Conservation (phyloP, 2,113 vertebrate genomes). For the Eurypyga helias region DNA sequence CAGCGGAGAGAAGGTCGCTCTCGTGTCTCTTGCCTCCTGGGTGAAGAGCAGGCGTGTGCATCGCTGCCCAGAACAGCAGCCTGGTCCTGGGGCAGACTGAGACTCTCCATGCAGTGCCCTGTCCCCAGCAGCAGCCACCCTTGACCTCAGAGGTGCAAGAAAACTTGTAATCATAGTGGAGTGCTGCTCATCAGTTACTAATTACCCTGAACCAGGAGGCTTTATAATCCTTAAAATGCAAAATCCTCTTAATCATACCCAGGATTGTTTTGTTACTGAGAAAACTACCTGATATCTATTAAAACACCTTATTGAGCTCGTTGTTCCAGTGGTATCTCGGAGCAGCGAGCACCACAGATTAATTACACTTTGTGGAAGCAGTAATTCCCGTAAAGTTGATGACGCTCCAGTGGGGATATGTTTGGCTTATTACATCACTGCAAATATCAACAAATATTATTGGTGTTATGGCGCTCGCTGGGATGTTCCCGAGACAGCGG, state of each 20-base stretch:
- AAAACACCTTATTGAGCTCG: not conserved
- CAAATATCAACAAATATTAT: not conserved
- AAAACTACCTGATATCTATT: not conserved
- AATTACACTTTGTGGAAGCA: not conserved
- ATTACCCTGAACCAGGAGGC: not conserved
- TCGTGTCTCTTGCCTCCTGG: not conserved
- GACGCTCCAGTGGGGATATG: not conserved
- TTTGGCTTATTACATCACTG: constrained; percentile 35
- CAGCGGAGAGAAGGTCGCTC: not conserved
- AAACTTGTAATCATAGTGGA: not conserved
- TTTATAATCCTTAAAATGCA: not conserved
- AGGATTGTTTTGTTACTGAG: not conserved
- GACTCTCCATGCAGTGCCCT: not conserved
- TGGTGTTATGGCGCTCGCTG: rapidly evolving
- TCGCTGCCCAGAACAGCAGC: not conserved
- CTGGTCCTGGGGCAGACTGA: not conserved
- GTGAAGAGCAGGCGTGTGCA: not conserved
- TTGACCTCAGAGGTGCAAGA: not conserved
- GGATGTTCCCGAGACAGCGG: not conserved
- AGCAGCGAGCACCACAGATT: not conserved
- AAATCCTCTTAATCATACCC: not conserved
- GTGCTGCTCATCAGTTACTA: not conserved
- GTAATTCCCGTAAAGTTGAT: not conserved
- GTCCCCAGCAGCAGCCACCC: not conserved
- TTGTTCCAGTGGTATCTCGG: not conserved